A percentile compares a stretch with the other conserved stretches of the same genome.
Evolutionary conservation across 2,797 vertebrate species (phyloP).

Genomic region (Nyctalus aviator): DNA sequence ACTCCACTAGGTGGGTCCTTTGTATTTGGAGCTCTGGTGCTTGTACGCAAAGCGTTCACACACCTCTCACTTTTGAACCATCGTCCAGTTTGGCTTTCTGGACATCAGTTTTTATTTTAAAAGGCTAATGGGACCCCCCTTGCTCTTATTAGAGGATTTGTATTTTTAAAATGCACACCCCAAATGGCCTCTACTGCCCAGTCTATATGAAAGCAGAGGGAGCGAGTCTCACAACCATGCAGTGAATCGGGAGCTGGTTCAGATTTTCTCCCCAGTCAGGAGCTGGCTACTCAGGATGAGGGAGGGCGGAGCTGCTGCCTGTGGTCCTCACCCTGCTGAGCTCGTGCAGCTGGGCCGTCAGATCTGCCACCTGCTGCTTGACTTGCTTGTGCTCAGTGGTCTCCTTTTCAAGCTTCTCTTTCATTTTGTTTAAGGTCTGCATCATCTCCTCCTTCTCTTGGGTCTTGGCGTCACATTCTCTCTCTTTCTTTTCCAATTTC

Average conservation of each 20-base stretch:
- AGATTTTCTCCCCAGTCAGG: background rate
- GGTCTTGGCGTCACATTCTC: slow-evolving; percentile 98
- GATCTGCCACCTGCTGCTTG: slow-evolving; percentile 96
- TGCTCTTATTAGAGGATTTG: background rate
- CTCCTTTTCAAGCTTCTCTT: slow-evolving; percentile 98
- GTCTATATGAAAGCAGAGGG: accelerated
- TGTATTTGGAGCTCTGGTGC: background rate
- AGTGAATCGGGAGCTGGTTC: background rate
- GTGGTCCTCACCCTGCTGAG: slow-evolving; percentile 91
- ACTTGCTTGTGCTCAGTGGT: slow-evolving; percentile 95
- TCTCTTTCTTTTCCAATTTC: slow-evolving; percentile 97
- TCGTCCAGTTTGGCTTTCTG: background rate
- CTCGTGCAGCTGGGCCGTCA: slow-evolving; percentile 92
- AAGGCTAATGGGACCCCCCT: background rate
- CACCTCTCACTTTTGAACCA: background rate
- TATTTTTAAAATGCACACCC: background rate
- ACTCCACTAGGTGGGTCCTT: background rate
- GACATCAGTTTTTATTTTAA: background rate
- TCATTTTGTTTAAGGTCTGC: slow-evolving; percentile 99
- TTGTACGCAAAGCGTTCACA: background rate
- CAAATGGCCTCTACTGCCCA: background rate
- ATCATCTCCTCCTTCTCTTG: slow-evolving; percentile 99
- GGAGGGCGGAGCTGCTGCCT: accelerated
- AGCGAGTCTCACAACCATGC: background rate
- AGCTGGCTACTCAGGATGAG: background rate